Base-by-base conservation (phyloP, 2,113 vertebrate species). In the Lycaon pictus region DNA sequence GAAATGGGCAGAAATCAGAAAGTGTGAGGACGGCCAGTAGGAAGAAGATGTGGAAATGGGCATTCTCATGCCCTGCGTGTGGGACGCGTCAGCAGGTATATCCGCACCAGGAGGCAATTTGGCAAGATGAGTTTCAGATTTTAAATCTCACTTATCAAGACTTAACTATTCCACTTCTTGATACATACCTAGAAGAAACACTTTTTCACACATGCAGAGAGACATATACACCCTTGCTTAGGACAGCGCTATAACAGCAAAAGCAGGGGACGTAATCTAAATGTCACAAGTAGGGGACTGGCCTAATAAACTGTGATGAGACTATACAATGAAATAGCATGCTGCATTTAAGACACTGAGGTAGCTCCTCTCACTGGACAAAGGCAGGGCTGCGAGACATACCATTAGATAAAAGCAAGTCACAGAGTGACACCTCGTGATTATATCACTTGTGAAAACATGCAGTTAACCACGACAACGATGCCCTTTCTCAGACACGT, bases 381-480 rank as follows among this genome's bases (percentile, higher is more conserved):
- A n/a, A n/a, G 23, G 43, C 22, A 58, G 29, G 11, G 8, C 69
- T 85, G 27, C 15, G 84, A 85, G 23, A 85, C 29, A 55, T 13
- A 4, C 7, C 3, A 6, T 37, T 32, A 58, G 82, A 62, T 12
- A 80, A 71, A 13, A 71, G 0, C 27, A 65, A 83, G 84, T 51
- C 3, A 0, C 10, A 5, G n/a, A 12, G 35, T 11, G n/a, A 67
- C 0, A 2, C 16, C 13, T 53, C 20, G 6, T 6, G 69, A 15
- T 25, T 4, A n/a, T 1, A 4, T 23, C 72, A 10, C 11, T 22
- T 60, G 17, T 13, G 35, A 29, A 60, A 79, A 20, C 0, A 0
- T 10, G 7, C 1, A 1, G 15, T 51, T 12, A 11, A 58, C 69
- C 43, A 6, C 0, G 4, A 15, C 25, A 12, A 4, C 84, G 9